These are phyloP conservation scores for Pantala flavescens DNA, from an alignment of 1,140 invertebrate genomes.

Conservation along the genomic window DNA sequence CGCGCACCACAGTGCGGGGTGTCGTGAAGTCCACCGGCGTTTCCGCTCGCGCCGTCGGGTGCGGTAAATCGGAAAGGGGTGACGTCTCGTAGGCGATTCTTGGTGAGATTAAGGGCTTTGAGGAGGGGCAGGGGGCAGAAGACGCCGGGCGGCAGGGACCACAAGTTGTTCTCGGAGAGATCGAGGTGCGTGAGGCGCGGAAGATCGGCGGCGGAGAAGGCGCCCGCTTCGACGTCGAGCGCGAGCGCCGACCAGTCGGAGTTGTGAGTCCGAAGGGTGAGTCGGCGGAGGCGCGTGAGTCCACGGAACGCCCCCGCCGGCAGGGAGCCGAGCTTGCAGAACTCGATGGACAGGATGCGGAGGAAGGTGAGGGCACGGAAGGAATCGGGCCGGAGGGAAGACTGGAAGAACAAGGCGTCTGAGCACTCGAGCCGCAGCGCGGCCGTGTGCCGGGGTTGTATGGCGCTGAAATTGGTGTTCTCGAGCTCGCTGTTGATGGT, in stretches of 20 bases:
- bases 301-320: slow-evolving; percentile 74
- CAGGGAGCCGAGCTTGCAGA: slow-evolving; percentile 80
- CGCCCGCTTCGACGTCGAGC: slow-evolving; percentile 61
- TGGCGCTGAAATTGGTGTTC: slow-evolving; percentile 80
- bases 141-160: slow-evolving; percentile 67
- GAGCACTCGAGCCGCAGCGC: slow-evolving; percentile 70
- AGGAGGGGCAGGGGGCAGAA: slow-evolving; percentile 68
- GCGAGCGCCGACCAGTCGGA: slow-evolving; percentile 78
- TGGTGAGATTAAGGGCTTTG: slow-evolving; percentile 66
- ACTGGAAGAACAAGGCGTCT: slow-evolving; percentile 73
- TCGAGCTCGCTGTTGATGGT: slow-evolving; percentile 82
- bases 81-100: slow-evolving; percentile 68
- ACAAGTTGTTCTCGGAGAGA: slow-evolving; percentile 79
- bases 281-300: slow-evolving; percentile 65
- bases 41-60: slow-evolving; percentile 34
- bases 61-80: slow-evolving; percentile 55
- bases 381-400: slow-evolving; percentile 71
- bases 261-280: slow-evolving; percentile 79
- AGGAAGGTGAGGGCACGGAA: slow-evolving; percentile 73
- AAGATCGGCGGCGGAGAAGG: slow-evolving; percentile 57
- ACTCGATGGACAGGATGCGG: slow-evolving; percentile 73
- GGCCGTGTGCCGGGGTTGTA: slow-evolving; percentile 77
- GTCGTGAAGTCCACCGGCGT: slow-evolving; percentile 40
- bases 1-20: slow-evolving; percentile 55
- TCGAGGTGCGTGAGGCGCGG: slow-evolving; percentile 66